phyloP scores from a whole-genome alignment of 1,140 invertebrate species.

The Drosophila asahinai region DNA sequence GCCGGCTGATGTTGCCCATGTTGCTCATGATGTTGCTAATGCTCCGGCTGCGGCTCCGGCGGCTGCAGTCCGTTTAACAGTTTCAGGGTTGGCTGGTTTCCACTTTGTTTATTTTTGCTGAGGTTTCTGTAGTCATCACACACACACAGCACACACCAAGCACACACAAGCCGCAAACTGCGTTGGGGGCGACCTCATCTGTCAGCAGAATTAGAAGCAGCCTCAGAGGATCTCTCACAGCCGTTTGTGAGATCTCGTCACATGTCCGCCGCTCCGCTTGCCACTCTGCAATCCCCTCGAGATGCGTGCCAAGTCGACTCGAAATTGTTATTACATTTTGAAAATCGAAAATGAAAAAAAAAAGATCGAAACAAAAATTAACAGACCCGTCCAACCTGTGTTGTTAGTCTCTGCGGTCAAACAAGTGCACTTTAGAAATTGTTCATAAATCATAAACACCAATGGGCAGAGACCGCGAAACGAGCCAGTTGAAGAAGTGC shows the following conservation, averaged over 20 bases:
- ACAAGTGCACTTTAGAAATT: constrained; percentile 84
- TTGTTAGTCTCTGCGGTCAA: constrained; percentile 81
- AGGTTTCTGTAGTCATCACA: constrained; percentile 40
- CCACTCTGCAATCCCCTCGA: constrained; percentile 24
- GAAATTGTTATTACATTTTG: constrained; percentile 78
- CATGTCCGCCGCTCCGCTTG: constrained; percentile 38
- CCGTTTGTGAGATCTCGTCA: constrained; percentile 50
- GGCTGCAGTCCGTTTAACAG: constrained; percentile 70
- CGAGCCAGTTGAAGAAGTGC: constrained; percentile 74
- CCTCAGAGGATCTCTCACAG: constrained; percentile 42
- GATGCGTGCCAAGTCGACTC: constrained; percentile 68
- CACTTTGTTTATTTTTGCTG: constrained; percentile 36
- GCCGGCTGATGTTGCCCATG: constrained; percentile 35
- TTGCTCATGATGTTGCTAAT: constrained; percentile 31
- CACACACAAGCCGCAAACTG: constrained; percentile 48
- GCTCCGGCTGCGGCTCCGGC: constrained; percentile 51
- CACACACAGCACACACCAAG: not conserved
- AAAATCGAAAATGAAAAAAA: constrained; percentile 40
- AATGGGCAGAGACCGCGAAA: constrained; percentile 31
- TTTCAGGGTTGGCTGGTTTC: constrained; percentile 79
- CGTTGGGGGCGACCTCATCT: constrained; percentile 80
- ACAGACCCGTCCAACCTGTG: constrained; percentile 76
- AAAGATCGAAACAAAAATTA: constrained; percentile 29
- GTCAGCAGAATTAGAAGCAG: constrained; percentile 80
- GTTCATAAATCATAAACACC: constrained; percentile 79